Conservation (phyloP, 2,797 vertebrate species). For the Philypnodon macrostomus region DNA sequence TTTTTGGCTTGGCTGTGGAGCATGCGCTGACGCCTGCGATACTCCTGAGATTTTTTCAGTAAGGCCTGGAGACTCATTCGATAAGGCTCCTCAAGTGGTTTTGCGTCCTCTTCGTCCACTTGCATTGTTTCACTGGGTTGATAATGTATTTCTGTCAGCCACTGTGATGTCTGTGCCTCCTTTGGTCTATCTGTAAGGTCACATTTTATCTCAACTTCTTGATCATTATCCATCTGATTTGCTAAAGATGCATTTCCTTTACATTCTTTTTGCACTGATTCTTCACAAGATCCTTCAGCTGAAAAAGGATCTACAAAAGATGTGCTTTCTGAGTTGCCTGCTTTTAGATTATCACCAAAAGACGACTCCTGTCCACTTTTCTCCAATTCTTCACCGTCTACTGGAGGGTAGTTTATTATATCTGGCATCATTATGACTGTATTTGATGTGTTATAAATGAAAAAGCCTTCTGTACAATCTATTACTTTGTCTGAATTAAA, state of each 20-base stretch:
- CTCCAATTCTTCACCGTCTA: slow-evolving; percentile 70
- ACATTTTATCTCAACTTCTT: slow-evolving; percentile 13
- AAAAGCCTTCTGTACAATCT: slow-evolving; percentile 22
- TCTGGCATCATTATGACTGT: slow-evolving; percentile 52
- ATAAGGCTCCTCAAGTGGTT: slow-evolving; percentile 67
- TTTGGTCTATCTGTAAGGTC: slow-evolving; percentile 22
- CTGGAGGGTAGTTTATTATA: slow-evolving; percentile 71
- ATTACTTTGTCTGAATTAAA: slow-evolving; percentile 17
- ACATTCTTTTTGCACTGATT: slow-evolving; percentile 11
- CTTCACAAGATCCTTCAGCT: slow-evolving; percentile 10
- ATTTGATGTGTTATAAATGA: slow-evolving; percentile 50
- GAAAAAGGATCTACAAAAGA: slow-evolving; percentile 15
- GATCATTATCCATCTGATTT: slow-evolving; percentile 13
- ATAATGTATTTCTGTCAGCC: slow-evolving; percentile 16
- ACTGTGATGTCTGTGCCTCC: slow-evolving; percentile 5
- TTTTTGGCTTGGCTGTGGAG: slow-evolving; percentile 69
- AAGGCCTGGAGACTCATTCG: slow-evolving; percentile 87
- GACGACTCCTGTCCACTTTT: slow-evolving; percentile 38
- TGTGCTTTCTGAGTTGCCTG: not conserved
- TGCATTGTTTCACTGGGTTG: slow-evolving; percentile 24
- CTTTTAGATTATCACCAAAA: slow-evolving; percentile 18
- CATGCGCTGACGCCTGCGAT: slow-evolving; percentile 72
- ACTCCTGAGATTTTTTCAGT: slow-evolving; percentile 91
- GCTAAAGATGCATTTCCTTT: slow-evolving; percentile 6
- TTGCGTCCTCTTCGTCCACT: slow-evolving; percentile 16